Percentiles rank a stretch among this genome's conserved stretches.
Conservation (phyloP, 2,113 vertebrate species). For the Axis porcinus region DNA sequence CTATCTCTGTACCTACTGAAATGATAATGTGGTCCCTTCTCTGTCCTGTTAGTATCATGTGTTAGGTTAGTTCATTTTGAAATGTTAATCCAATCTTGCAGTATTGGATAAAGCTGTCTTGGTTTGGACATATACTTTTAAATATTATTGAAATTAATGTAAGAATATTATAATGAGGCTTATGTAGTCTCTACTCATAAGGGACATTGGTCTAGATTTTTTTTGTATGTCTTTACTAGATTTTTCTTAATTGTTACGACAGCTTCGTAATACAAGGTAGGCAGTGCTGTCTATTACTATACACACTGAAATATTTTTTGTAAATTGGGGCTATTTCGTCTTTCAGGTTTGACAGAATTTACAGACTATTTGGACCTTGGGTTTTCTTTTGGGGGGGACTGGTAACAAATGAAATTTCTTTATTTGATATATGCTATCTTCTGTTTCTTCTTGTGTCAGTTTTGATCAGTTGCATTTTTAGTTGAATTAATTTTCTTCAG, state of each 20-base stretch:
- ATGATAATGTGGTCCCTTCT: not conserved
- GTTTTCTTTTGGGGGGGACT: not conserved
- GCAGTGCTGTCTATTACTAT: not conserved
- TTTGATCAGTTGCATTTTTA: not conserved
- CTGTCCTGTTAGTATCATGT: not conserved
- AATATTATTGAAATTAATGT: not conserved
- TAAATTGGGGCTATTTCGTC: not conserved
- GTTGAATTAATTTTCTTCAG: not conserved
- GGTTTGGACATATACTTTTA: not conserved
- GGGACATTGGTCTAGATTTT: not conserved
- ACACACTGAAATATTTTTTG: not conserved
- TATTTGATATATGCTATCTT: not conserved
- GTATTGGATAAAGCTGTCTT: not conserved
- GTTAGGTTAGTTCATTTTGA: not conserved
- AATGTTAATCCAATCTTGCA: not conserved
- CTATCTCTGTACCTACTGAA: not conserved
- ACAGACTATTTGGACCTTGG: not conserved
- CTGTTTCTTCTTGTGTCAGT: not conserved
- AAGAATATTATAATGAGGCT: not conserved
- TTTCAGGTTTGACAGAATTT: not conserved
- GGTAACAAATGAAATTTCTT: not conserved
- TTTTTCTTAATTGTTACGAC: not conserved
- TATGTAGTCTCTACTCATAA: not conserved
- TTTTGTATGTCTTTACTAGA: not conserved
- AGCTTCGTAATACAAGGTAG: not conserved